phyloP scores from a whole-genome alignment of 92 coral and sea anemone genomes.

The Zoanthus gigantus region DNA sequence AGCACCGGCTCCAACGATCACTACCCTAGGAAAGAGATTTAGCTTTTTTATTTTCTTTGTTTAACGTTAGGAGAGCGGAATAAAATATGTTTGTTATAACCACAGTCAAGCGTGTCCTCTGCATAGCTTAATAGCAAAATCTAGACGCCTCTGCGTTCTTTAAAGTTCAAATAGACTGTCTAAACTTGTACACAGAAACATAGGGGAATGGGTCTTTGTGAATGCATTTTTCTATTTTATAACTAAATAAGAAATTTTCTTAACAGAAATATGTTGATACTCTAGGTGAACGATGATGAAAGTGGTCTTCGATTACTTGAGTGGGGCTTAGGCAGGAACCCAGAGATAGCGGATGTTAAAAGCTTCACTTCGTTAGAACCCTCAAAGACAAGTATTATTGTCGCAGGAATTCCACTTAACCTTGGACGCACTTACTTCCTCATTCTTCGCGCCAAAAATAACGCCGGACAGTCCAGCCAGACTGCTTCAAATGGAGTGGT shows the following conservation, averaged over 20 bases:
- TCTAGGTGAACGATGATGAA: slow-evolving; percentile 63
- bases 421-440: slow-evolving; percentile 87
- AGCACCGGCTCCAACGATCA: no score
- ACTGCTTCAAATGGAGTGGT: slow-evolving; percentile 92
- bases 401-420: slow-evolving; percentile 59
- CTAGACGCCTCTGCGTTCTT: no score
- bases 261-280: not conserved
- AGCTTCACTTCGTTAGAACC: slow-evolving; percentile 62
- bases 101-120: no score
- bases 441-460: slow-evolving; percentile 68
- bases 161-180: no score
- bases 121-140: no score
- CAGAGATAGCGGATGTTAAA: slow-evolving; percentile 70
- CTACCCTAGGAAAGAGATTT: no score
- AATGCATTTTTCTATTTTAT: not conserved
- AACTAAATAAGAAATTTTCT: not conserved
- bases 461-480: slow-evolving; percentile 72
- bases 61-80: no score
- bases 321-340: slow-evolving; percentile 84
- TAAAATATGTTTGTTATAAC: no score
- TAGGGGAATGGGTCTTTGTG: not conserved
- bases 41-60: no score
- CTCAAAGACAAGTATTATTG: slow-evolving; percentile 30
- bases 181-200: no score
- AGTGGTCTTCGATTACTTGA: slow-evolving; percentile 76